phyloP scores from a whole-genome alignment of 2,113 vertebrate genomes.

The Neotragus pygmaeus region DNA sequence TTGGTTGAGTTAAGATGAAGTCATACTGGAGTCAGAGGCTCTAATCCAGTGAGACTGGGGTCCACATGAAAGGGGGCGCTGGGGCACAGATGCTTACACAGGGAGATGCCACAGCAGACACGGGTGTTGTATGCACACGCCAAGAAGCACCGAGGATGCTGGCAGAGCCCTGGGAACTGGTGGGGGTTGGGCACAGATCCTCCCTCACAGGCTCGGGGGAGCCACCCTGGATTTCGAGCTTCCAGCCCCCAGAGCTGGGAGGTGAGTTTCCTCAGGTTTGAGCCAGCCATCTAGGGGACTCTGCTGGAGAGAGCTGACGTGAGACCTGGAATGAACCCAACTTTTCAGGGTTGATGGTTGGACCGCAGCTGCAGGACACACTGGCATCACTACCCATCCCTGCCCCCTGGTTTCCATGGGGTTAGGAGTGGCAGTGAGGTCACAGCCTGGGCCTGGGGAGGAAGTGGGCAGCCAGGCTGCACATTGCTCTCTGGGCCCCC shows the following conservation, averaged over 20 bases:
- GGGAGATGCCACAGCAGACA: accelerated
- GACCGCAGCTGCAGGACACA: accelerated
- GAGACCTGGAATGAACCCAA: accelerated
- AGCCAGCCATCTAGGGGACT: accelerated
- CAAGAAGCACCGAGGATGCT: accelerated
- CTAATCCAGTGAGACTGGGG: background rate
- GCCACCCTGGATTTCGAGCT: accelerated
- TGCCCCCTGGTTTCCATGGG: accelerated
- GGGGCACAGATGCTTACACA: accelerated
- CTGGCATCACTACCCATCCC: background rate
- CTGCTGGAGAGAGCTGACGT: background rate
- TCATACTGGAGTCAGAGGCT: background rate
- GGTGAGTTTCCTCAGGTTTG: background rate
- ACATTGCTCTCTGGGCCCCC: accelerated
- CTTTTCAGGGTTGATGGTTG: accelerated
- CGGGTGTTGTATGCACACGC: accelerated
- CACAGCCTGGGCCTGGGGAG: accelerated
- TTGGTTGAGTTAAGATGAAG: no score
- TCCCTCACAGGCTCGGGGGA: background rate
- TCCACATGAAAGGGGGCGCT: accelerated
- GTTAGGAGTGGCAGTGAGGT: background rate
- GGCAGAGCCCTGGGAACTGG: background rate
- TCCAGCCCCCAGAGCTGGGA: background rate
- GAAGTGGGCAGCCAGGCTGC: accelerated
- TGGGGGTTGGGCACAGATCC: accelerated